Evolutionary conservation across 2,888 invertebrate species (phyloP).

Genomic region (Aleiodes testaceus): DNA sequence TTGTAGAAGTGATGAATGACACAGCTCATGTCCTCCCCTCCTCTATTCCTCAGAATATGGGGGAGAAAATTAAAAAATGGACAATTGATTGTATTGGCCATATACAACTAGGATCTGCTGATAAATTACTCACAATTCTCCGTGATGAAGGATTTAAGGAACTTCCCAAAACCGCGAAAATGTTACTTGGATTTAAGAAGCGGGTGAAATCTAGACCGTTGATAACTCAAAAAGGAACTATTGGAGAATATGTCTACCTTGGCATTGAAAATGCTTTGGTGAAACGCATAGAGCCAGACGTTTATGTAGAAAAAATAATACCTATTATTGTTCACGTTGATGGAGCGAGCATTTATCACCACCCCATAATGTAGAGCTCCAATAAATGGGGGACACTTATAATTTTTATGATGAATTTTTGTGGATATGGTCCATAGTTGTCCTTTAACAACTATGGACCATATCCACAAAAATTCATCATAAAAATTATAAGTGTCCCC

Average conservation of each 20-base stretch:
- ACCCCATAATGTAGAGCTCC: background rate
- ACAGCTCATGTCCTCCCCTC: too few relatives aligned
- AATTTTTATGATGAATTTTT: background rate
- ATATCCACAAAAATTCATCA: background rate
- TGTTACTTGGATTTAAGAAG: background rate
- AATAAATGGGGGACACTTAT: conserved; percentile 12
- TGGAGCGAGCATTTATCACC: background rate
- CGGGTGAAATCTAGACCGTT: background rate
- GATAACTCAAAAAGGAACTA: background rate
- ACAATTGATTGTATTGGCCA: too few relatives aligned
- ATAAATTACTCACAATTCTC: background rate
- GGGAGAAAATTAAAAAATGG: too few relatives aligned
- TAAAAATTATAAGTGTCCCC: conserved; percentile 1
- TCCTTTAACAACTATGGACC: background rate
- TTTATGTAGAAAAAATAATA: background rate
- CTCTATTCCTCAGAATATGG: too few relatives aligned
- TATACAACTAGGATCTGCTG: too few relatives aligned
- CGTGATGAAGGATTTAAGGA: background rate
- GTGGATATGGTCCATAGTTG: conserved; percentile 3
- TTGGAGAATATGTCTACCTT: background rate
- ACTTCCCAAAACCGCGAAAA: background rate
- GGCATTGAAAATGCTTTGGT: background rate
- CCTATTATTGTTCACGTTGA: conserved; percentile 3
- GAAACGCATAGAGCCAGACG: background rate
- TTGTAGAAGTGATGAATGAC: too few relatives aligned